Evolutionary conservation across 2,888 invertebrate genomes (phyloP), one percentile per base, ranked within the genome.

Genomic region (Hydrotaea diabolus): DNA sequence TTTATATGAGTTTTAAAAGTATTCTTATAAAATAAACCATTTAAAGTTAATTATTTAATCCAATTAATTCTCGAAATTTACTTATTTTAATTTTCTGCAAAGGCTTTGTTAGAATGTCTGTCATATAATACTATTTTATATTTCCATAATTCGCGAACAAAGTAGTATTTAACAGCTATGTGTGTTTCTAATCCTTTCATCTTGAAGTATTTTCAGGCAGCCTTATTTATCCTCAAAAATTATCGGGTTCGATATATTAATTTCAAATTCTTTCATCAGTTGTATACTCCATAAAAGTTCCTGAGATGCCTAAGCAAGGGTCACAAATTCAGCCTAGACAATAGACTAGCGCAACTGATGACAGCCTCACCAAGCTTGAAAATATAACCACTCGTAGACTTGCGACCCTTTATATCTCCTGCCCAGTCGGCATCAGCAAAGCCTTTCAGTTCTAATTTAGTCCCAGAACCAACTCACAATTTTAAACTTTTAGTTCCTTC

Each of bases 401-500:
- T 78, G 8, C 72, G 59, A 4, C n/a, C 55, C 4, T 72, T 72
- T 0, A 46, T 62, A 13, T 78, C 72, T 55, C 59, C 59, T 55
- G 72, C 78, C 78, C 72, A 62, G 19, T 71, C 72, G n/a, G n/a
- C n/a, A n/a, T n/a, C n/a, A 11, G 71, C 62, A 78, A 36, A 77
- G 0, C 71, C 71, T 26, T 46, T 49, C 3, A 77, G 49, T 11
- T 49, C 9, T n/a, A 71, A 71, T 7, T 17, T 39, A 0, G 39
- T 55, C 15, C 71, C 69, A 0, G 71, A 46, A 0, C 59, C 77
- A 8, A 59, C 71, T 5, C 49, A 73, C 23, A 79, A 73, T 9
- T 73, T 79, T 15, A 79, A 23, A n/a, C n/a, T 11, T 4, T 39
- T 73, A 4, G 71, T 77, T 3, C 77, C 71, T 7, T 77, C 71